Evolutionary conservation across 2,888 invertebrate species (phyloP).

Genomic region (Leptopilina drosophilae): DNA sequence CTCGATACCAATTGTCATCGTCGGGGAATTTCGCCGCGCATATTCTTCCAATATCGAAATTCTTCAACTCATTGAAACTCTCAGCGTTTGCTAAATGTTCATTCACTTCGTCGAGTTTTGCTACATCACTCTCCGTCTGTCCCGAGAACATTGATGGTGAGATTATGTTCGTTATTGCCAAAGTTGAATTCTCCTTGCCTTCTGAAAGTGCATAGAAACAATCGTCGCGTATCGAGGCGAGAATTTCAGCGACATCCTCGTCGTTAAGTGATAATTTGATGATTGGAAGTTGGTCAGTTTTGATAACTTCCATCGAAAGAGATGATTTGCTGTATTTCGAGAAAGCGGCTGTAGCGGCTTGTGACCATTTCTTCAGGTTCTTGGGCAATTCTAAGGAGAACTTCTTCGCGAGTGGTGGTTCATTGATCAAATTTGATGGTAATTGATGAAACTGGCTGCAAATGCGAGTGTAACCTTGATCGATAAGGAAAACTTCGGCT

Average conservation of each 20-base stretch:
- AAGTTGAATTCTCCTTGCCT: conserved; percentile 68
- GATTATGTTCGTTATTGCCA: conserved; percentile 64
- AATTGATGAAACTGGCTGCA: conserved; percentile 1
- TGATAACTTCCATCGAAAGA: background rate
- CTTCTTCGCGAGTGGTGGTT: conserved; percentile 82
- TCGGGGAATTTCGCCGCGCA: conserved; percentile 84
- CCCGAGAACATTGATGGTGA: conserved; percentile 73
- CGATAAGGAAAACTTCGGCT: conserved; percentile 6
- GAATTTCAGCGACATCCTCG: conserved; percentile 30
- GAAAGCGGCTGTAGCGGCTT: background rate
- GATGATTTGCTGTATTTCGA: background rate
- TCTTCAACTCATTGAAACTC: conserved; percentile 78
- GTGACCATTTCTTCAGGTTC: conserved; percentile 75
- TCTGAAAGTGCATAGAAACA: conserved; percentile 66
- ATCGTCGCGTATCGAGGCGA: conserved; percentile 6
- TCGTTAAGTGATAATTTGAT: background rate
- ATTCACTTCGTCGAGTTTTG: conserved; percentile 82
- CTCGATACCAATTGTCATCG: conserved; percentile 84
- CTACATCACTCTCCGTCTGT: conserved; percentile 74
- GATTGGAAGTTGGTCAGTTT: conserved; percentile 17
- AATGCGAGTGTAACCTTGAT: background rate
- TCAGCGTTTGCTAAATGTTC: conserved; percentile 80
- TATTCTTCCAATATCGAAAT: conserved; percentile 79
- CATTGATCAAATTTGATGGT: conserved; percentile 77
- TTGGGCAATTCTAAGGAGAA: conserved; percentile 78